Evolutionary conservation across 2,113 vertebrate species (phyloP), one percentile per base, ranked within the genome.

Genomic region (Nesogale talazaci): DNA sequence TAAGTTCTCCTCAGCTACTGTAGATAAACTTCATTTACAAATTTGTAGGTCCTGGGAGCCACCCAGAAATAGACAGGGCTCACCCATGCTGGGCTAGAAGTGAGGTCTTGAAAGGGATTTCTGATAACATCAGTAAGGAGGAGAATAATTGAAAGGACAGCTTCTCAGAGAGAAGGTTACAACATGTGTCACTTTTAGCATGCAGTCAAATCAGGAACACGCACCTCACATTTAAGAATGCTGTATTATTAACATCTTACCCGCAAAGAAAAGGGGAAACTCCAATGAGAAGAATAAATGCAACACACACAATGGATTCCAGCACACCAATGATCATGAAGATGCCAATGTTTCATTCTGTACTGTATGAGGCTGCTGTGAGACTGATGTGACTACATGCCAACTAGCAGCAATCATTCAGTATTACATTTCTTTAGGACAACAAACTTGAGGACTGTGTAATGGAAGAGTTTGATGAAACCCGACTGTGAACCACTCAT

Each of bases 341-440:
- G 19, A 72, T 10, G 34, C 6, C 70, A 22, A 36, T 3, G 20
- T 23, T 72, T 72, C 34, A 27, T 34, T n/a, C 19, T 72, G n/a
- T 72, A 36, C 3, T 72, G 11, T 23, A 23, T 36, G 36, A 72
- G 15, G 16, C 5, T n/a, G 59, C 31, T 25, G n/a, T 34, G 67
- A 70, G 70, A 22, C 31, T 22, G n/a, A 9, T 36, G 19, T 23
- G 70, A 72, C 70, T 19, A 34, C 14, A 19, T 70, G 69, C 16
- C n/a, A 70, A 34, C 69, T 70, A 70, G 8, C 69, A 70, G 19
- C 17, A 34, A 15, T 5, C 17, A 79, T 63, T 92, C 40, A 56
- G 46, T 72, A 69, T 67, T 12, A 16, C 3, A 22, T 75, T 94
- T 86, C 23, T 59, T 91, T 92, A 25, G 90, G 65, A 94, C 10